These are phyloP conservation scores for Ctenicera cuprea DNA, from an alignment of 2,888 invertebrate species.

Conservation along the genomic window DNA sequence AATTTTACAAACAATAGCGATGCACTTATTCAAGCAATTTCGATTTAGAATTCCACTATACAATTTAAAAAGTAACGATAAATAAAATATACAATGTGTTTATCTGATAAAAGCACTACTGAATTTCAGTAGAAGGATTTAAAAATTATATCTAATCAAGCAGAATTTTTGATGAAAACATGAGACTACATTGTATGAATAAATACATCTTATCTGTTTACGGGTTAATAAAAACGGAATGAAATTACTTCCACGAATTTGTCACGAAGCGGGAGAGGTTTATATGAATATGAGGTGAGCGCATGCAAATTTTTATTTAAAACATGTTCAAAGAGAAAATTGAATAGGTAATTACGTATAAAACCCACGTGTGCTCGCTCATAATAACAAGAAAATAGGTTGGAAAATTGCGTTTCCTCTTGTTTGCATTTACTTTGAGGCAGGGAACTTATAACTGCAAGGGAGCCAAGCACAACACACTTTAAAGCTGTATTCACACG, in stretches of 20 bases:
- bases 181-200: conserved; percentile 1
- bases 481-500: background rate
- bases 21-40: background rate
- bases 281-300: conserved; percentile 20
- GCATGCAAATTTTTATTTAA: conserved; percentile 34
- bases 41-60: too few relatives aligned
- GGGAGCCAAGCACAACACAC: background rate
- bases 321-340: conserved; percentile 32
- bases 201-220: background rate
- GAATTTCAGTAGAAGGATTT: too few relatives aligned
- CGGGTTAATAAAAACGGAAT: conserved; percentile 15
- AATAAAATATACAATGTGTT: too few relatives aligned
- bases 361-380: conserved; percentile 21
- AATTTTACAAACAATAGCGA: background rate
- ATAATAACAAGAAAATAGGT: conserved; percentile 33
- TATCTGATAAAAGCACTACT: too few relatives aligned
- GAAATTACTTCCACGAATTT: conserved; percentile 20
- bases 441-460: background rate
- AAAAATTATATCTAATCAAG: too few relatives aligned
- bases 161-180: conserved; percentile 4
- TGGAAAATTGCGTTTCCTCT: conserved; percentile 34
- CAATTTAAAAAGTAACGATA: too few relatives aligned
- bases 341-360: conserved; percentile 34
- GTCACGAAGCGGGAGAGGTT: conserved; percentile 9
- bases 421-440: conserved; percentile 22